Evolutionary conservation across 1,140 invertebrate species (phyloP), one percentile per base, ranked within the genome.

Genomic region (Ostrea edulis): DNA sequence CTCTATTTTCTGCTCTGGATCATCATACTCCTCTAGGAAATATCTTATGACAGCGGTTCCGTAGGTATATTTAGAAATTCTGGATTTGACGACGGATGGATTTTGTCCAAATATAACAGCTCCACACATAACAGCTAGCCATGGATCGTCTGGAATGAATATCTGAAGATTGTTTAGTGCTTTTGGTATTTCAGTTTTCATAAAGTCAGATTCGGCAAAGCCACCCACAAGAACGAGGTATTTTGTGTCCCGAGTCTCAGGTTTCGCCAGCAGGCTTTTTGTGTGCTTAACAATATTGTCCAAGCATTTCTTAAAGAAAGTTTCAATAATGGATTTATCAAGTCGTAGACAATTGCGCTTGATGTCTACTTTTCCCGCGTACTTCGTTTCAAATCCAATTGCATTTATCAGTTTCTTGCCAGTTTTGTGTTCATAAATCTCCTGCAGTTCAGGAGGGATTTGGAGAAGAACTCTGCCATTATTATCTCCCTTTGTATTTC

Each of bases 201-300:
- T 17, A 25, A 68, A 86, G 2, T 52, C 77, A n/a, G 82, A 89
- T 22, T 89, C 89, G 4, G 89, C 44, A 55, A 87, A 87, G 0
- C 89, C 89, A 4, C 89, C 89, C 3, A 87, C 89, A 8, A 89
- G 68, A 7, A 89, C 35, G 8, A 89, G 84, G 9, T 85, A 17
- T 11, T 52, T 53, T 52, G 52, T 22, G 35, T 35, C 82, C 0
- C 9, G 35, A 52, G 82, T 44, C 20, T 53, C 82, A 20, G 82
- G 44, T 53, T 54, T 52, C n/a, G 35, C 82, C 25, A 82, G 17
- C 8, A 82, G 44, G 7, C n/a, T 82, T n/a, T 35, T 52, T 52
- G 44, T 82, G 20, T 82, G 82, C 5, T 82, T 82, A 17, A 52
- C n/a, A 52, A 82, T 82, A 52, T 25, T 82, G 22, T 82, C 82